A percentile compares a stretch with the other conserved stretches of the same genome.
Conservation (phyloP, 2,888 invertebrate genomes). For the Hermaeophaga mercurialis region DNA sequence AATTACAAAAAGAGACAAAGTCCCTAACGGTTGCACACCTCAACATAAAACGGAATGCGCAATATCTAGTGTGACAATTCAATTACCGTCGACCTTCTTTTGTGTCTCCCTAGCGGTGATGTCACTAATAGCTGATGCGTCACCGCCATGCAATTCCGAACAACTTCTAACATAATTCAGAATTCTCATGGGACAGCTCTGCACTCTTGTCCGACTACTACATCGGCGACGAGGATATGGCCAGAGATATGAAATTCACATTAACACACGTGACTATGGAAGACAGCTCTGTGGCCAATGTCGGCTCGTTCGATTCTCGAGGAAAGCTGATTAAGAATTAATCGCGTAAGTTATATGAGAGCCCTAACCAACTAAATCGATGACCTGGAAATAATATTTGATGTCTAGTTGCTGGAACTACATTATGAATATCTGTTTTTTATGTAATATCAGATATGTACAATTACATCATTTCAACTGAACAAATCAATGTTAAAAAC, state of each 20-base stretch:
- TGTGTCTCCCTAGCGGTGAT: constrained; percentile 44
- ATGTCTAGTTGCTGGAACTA: too few species aligned
- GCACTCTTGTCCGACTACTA: constrained; percentile 16
- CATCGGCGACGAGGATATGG: background rate
- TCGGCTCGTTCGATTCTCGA: constrained; percentile 1
- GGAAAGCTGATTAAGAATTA: constrained; percentile 21
- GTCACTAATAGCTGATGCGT: constrained; percentile 49
- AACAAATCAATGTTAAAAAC: too few species aligned
- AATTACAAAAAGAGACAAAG: constrained; percentile 10
- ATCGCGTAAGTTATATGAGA: constrained; percentile 16
- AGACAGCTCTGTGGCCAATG: constrained; percentile 13
- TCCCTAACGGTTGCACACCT: constrained; percentile 4
- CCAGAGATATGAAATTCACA: constrained; percentile 22
- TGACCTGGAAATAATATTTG: constrained; percentile 16
- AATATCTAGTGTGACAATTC: constrained; percentile 37
- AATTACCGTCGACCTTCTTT: constrained; percentile 44
- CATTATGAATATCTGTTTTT: too few species aligned
- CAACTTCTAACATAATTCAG: constrained; percentile 39
- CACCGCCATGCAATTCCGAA: constrained; percentile 45
- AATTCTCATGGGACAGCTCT: constrained; percentile 29
- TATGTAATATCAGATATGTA: too few species aligned
- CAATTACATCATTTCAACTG: too few species aligned
- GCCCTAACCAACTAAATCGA: constrained; percentile 1
- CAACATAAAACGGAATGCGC: constrained; percentile 18
- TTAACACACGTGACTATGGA: constrained; percentile 10